Conservation (phyloP, 2,888 invertebrate species). For the Dasysyrphus albostriatus region DNA sequence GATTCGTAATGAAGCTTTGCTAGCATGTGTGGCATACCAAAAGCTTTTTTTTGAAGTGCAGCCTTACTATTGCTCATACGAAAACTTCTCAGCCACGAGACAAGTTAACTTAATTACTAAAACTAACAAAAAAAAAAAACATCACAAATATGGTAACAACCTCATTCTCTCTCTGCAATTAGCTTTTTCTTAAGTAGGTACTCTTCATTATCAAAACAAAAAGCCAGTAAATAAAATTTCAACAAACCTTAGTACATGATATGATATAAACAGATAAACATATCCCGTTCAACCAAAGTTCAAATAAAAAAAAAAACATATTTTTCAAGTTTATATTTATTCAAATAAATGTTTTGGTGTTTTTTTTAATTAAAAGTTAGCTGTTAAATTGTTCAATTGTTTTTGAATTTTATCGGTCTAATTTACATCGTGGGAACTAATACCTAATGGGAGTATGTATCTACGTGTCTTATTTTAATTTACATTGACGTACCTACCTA, state of each 20-base stretch:
- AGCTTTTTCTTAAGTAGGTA: background rate
- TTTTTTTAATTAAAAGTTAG: background rate
- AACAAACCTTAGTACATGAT: background rate
- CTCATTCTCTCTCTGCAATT: background rate
- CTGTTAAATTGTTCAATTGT: background rate
- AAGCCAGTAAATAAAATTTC: background rate
- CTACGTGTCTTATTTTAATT: background rate
- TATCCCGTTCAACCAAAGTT: background rate
- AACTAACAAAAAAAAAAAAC: background rate
- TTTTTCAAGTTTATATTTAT: too few relatives aligned
- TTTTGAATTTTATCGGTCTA: background rate
- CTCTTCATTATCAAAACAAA: background rate
- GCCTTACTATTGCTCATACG: too few relatives aligned
- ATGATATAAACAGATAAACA: background rate
- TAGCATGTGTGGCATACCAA: too few relatives aligned
- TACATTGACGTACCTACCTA: too few relatives aligned
- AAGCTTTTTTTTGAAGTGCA: too few relatives aligned
- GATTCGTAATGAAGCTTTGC: too few relatives aligned
- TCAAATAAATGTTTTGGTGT: background rate
- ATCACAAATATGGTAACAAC: background rate
- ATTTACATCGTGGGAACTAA: background rate
- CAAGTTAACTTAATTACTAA: background rate
- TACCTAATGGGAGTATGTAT: background rate
- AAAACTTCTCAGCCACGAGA: background rate
- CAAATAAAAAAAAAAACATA: background rate